These are phyloP conservation scores for Physocephala rufipes DNA, from an alignment of 2,888 invertebrate genomes.

Conservation along the genomic window DNA sequence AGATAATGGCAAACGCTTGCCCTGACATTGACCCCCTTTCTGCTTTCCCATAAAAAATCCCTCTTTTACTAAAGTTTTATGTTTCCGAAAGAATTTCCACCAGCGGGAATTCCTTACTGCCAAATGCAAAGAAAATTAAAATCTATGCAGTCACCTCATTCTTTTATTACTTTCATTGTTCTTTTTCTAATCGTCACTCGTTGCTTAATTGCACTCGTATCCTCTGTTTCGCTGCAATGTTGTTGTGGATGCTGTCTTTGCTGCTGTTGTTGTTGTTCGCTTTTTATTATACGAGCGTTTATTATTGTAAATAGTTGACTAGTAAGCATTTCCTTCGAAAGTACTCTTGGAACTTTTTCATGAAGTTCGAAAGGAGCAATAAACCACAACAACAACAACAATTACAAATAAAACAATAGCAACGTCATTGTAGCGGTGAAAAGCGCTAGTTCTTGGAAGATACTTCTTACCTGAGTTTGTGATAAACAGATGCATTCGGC, in stretches of 20 bases:
- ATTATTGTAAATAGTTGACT: conserved; percentile 19
- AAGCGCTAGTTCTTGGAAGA: conserved; percentile 21
- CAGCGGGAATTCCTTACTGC: too few relatives aligned
- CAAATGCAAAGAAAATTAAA: conserved; percentile 1
- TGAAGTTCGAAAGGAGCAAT: background rate
- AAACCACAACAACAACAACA: conserved; percentile 23
- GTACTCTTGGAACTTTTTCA: background rate
- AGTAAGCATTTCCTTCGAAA: conserved; percentile 7
- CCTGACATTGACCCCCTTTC: background rate
- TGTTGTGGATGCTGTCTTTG: background rate
- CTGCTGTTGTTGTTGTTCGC: conserved; percentile 25
- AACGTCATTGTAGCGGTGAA: background rate
- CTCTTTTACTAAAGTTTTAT: background rate
- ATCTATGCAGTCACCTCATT: background rate
- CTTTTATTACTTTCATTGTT: background rate
- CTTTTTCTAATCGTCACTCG: background rate
- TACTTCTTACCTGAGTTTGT: conserved; percentile 81
- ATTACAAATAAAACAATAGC: background rate
- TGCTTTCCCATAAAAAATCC: background rate
- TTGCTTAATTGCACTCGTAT: background rate
- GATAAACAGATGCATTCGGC: conserved; percentile 86
- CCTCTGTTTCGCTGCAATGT: background rate
- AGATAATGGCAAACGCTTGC: background rate
- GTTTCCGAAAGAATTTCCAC: too few relatives aligned
- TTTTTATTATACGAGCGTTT: conserved; percentile 16